Conservation (phyloP, 2,888 invertebrate species). For the Sthenelais limicola region DNA sequence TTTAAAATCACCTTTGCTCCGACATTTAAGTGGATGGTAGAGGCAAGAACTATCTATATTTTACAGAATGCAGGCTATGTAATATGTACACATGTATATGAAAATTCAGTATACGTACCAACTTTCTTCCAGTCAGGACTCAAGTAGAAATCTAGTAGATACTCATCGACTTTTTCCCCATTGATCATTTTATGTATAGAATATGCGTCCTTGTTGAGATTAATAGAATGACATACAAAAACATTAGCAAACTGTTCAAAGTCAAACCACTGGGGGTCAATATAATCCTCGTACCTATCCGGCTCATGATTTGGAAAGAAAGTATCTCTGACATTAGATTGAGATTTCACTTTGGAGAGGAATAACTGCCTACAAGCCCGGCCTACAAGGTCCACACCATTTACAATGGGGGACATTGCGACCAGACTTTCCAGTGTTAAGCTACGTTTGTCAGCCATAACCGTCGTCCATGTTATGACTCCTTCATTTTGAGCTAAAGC, state of each 20-base stretch:
- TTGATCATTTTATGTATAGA: conserved; percentile 62
- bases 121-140: conserved; percentile 69
- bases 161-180: conserved; percentile 55
- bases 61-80: no score
- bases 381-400: conserved; percentile 60
- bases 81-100: not conserved
- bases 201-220: conserved; percentile 59
- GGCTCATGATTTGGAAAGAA: conserved; percentile 63
- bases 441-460: conserved; percentile 9
- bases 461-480: conserved; percentile 25
- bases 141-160: conserved; percentile 59
- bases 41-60: no score
- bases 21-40: no score
- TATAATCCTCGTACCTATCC: conserved; percentile 48
- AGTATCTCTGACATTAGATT: conserved; percentile 58
- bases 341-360: conserved; percentile 59
- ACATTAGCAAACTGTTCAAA: conserved; percentile 60
- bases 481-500: conserved; percentile 30
- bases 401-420: conserved; percentile 58
- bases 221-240: conserved; percentile 61
- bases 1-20: no score
- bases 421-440: conserved; percentile 60
- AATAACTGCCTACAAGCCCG: conserved; percentile 62
- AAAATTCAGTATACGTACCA: conserved; percentile 54
- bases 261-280: conserved; percentile 56